phyloP scores from a whole-genome alignment of 2,113 vertebrate genomes.

The Casuarius casuarius region DNA sequence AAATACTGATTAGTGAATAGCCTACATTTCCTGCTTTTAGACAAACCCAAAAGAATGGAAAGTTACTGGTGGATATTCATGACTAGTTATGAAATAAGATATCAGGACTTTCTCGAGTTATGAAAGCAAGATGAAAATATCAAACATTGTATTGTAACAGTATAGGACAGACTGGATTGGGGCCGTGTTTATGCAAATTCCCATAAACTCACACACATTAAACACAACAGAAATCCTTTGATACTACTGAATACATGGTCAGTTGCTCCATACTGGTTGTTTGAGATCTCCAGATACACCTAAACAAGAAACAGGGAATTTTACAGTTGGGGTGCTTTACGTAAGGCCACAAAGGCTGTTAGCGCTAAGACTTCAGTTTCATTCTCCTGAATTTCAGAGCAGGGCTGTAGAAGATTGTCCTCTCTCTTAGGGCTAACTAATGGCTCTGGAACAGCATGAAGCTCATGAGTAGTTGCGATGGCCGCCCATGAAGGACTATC shows the following conservation, averaged over 20 bases:
- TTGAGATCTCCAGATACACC: neutral
- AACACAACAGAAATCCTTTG: neutral
- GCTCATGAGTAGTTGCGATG: neutral
- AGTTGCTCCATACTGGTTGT: neutral
- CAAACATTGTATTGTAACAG: neutral
- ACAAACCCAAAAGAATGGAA: neutral
- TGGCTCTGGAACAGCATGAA: neutral
- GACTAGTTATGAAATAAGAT: neutral
- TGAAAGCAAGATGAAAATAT: neutral
- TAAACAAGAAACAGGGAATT: neutral
- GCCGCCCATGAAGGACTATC: neutral
- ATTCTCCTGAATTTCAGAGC: neutral
- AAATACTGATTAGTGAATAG: neutral
- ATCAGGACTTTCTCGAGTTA: neutral
- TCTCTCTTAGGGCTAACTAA: neutral
- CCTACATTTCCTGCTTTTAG: neutral
- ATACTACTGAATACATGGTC: neutral
- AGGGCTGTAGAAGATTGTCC: neutral
- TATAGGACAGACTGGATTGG: neutral
- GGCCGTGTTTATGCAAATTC: neutral
- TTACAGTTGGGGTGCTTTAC: rapidly evolving
- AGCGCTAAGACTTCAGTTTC: neutral
- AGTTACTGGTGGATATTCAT: neutral
- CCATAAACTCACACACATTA: neutral
- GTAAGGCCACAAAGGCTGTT: neutral